Evolutionary conservation across 1,140 invertebrate species (phyloP).

Genomic region (Drosophila triauraria): DNA sequence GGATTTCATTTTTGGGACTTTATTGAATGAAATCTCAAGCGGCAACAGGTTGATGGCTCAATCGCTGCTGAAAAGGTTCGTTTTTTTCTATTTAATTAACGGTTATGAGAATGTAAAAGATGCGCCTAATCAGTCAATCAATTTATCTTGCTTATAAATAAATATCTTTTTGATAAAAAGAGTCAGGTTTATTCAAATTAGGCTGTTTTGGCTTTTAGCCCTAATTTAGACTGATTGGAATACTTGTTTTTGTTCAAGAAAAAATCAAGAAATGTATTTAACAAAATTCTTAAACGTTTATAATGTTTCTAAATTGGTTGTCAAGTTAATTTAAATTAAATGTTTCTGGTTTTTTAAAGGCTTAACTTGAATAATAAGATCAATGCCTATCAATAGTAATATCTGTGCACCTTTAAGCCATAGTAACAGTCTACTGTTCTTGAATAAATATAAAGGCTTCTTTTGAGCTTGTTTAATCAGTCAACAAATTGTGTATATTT

Average conservation of each 20-base stretch:
- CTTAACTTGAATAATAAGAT: not conserved
- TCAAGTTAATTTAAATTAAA: not conserved
- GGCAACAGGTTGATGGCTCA: slow-evolving; percentile 54
- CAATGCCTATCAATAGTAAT: no score
- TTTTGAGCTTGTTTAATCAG: not conserved
- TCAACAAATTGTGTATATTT: not conserved
- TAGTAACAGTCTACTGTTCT: not conserved
- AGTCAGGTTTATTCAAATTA: not conserved
- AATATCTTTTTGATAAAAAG: not conserved
- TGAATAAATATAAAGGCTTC: not conserved
- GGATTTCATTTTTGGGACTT: slow-evolving; percentile 13
- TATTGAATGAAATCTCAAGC: slow-evolving; percentile 47
- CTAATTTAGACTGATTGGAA: slow-evolving; percentile 1
- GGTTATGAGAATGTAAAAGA: slow-evolving; percentile 18
- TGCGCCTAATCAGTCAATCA: slow-evolving; percentile 7
- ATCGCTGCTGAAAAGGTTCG: slow-evolving; percentile 20
- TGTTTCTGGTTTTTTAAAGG: not conserved
- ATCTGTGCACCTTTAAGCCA: no score
- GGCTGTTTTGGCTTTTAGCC: slow-evolving; percentile 1
- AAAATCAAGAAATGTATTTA: not conserved
- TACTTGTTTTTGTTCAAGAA: not conserved
- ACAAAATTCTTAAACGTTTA: not conserved
- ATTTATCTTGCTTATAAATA: not conserved
- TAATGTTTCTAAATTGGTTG: not conserved
- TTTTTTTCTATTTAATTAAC: not conserved